Evolutionary conservation across 2,797 vertebrate genomes (phyloP).

Genomic region (Silurus lanzhouensis): DNA sequence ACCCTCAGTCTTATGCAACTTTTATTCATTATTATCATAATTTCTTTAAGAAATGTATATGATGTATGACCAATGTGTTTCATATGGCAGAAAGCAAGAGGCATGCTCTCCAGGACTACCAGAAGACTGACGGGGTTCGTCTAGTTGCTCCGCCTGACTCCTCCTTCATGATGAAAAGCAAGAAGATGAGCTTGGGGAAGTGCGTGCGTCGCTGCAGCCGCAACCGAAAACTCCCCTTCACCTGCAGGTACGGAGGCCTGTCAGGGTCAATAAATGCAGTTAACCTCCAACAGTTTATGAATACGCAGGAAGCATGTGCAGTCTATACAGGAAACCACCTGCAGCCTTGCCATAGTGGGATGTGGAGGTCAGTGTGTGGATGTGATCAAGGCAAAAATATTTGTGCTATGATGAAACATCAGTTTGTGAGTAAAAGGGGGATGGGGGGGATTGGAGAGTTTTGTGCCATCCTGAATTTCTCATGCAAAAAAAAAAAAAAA

Average conservation of each 20-base stretch:
- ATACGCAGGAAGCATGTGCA: slow-evolving; percentile 2
- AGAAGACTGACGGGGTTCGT: slow-evolving; percentile 83
- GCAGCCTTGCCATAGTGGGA: slow-evolving; percentile 6
- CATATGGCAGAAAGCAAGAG: slow-evolving; percentile 81
- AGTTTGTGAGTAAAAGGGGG: not conserved
- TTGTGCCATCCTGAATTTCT: slow-evolving; percentile 11
- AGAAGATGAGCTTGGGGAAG: slow-evolving; percentile 81
- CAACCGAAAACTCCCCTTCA: slow-evolving; percentile 85
- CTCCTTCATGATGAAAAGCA: slow-evolving; percentile 81
- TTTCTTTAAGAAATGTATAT: not conserved
- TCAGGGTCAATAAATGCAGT: slow-evolving; percentile 17
- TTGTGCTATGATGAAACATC: not conserved
- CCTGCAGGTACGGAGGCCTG: slow-evolving; percentile 86
- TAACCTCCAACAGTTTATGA: slow-evolving; percentile 11
- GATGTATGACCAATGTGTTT: slow-evolving; percentile 15
- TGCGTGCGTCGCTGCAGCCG: slow-evolving; percentile 91
- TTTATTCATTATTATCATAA: not conserved
- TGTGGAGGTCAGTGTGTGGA: slow-evolving; percentile 14
- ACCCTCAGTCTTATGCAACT: not conserved
- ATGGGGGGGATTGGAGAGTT: not conserved
- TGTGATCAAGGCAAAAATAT: slow-evolving; percentile 19
- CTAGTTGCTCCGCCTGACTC: slow-evolving; percentile 77
- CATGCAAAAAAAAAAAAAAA: not conserved
- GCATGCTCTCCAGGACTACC: slow-evolving; percentile 92
- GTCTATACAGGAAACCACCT: slow-evolving; percentile 18